phyloP scores from a whole-genome alignment of 2,888 invertebrate genomes.

The Norana najaformis region DNA sequence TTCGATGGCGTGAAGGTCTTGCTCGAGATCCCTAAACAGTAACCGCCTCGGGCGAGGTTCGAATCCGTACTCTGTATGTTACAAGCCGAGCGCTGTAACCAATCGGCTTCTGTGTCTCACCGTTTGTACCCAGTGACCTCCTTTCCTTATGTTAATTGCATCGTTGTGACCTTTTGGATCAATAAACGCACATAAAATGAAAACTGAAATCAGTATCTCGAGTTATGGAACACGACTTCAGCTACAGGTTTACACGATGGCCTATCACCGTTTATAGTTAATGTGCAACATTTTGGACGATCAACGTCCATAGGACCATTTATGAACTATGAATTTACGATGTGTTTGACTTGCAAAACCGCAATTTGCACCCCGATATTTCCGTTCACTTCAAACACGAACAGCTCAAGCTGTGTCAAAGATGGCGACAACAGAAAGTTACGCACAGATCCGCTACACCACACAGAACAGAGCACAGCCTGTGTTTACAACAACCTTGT shows the following conservation, averaged over 20 bases:
- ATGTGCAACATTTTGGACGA: neutral
- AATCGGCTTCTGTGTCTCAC: too few relatives aligned
- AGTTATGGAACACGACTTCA: neutral
- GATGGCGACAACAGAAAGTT: neutral
- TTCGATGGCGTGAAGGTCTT: too few relatives aligned
- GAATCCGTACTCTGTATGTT: too few relatives aligned
- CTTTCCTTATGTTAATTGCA: neutral
- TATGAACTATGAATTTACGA: neutral
- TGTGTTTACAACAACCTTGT: neutral
- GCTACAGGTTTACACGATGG: neutral
- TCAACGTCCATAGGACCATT: neutral
- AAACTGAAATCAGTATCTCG: neutral
- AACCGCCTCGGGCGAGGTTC: too few relatives aligned
- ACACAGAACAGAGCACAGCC: neutral
- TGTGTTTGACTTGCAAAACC: neutral
- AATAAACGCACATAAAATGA: neutral
- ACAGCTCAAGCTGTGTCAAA: neutral
- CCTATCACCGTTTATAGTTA: neutral
- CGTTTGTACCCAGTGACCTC: neutral
- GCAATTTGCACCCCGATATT: neutral
- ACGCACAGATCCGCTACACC: neutral
- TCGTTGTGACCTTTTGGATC: neutral
- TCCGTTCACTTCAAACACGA: neutral
- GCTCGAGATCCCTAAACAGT: too few relatives aligned
- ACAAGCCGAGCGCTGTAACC: too few relatives aligned